These are phyloP conservation scores for Lithophane leautieri DNA, from an alignment of 2,888 invertebrate species.

Conservation along the genomic window DNA sequence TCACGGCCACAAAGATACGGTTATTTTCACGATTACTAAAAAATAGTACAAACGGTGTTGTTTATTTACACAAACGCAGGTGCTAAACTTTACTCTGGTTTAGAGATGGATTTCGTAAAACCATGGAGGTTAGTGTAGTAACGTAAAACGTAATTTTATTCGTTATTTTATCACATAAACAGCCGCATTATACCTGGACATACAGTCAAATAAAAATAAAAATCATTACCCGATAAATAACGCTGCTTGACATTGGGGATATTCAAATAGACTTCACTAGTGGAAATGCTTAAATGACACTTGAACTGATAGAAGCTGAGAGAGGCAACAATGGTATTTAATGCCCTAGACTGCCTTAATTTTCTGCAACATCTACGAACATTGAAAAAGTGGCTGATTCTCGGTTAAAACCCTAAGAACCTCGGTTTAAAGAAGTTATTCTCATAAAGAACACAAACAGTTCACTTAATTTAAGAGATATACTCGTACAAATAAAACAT, in stretches of 20 bases:
- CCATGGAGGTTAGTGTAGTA: slow-evolving; percentile 26
- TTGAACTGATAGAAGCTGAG: not conserved
- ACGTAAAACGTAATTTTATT: slow-evolving; percentile 2
- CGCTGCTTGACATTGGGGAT: not conserved
- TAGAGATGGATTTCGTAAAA: slow-evolving; percentile 20
- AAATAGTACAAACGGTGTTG: slow-evolving; percentile 36
- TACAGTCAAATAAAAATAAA: not conserved
- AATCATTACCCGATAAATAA: too few relatives aligned
- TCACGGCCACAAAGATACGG: slow-evolving; percentile 55
- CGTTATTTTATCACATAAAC: slow-evolving; percentile 19
- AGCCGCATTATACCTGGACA: not conserved
- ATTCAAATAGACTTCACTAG: not conserved
- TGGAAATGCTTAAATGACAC: not conserved
- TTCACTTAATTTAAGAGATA: too few relatives aligned
- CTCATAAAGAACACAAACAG: too few relatives aligned
- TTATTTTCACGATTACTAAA: slow-evolving; percentile 31
- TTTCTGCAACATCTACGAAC: too few relatives aligned
- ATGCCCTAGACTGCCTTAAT: not conserved
- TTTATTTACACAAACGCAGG: slow-evolving; percentile 55
- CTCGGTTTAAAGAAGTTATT: too few relatives aligned
- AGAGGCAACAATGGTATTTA: not conserved
- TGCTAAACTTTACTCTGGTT: slow-evolving; percentile 41
- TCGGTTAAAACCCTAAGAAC: not conserved
- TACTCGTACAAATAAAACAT: too few relatives aligned
- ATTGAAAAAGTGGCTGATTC: not conserved